Evolutionary conservation across 2,797 vertebrate genomes (phyloP).

Genomic region (Lindbergichthys nudifrons): DNA sequence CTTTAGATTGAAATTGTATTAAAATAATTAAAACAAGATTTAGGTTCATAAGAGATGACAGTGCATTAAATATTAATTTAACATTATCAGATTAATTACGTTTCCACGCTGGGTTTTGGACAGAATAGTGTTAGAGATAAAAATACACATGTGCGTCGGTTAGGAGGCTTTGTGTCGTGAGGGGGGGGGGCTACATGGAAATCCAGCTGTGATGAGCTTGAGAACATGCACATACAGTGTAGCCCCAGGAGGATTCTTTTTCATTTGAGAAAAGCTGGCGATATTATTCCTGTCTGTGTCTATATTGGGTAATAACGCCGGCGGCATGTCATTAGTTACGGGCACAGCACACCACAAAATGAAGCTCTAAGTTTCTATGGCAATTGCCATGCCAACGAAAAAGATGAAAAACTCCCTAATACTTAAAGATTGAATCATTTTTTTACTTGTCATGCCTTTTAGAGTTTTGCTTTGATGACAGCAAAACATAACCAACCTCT

Average conservation of each 20-base stretch:
- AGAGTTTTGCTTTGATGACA: slow-evolving; percentile 52
- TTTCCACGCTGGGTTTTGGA: slow-evolving; percentile 43
- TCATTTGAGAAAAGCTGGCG: slow-evolving; percentile 42
- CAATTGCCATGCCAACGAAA: slow-evolving; percentile 31
- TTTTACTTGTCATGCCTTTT: slow-evolving; percentile 19
- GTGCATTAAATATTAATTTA: slow-evolving; percentile 40
- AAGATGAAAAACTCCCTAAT: slow-evolving; percentile 1
- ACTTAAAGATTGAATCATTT: slow-evolving; percentile 31
- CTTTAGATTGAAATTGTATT: background rate
- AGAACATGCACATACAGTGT: slow-evolving; percentile 31
- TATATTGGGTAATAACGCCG: slow-evolving; percentile 57
- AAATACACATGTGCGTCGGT: slow-evolving; percentile 14
- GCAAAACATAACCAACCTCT: slow-evolving; percentile 41
- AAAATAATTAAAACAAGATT: too few relatives aligned
- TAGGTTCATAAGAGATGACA: too few relatives aligned
- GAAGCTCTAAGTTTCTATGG: slow-evolving; percentile 58
- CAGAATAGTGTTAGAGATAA: slow-evolving; percentile 38
- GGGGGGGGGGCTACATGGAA: slow-evolving; percentile 15
- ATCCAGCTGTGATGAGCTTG: slow-evolving; percentile 25
- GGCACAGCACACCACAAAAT: slow-evolving; percentile 46
- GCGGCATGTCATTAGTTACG: slow-evolving; percentile 59
- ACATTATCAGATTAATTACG: slow-evolving; percentile 70
- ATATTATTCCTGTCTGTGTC: slow-evolving; percentile 63
- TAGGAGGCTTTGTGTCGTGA: slow-evolving; percentile 5
- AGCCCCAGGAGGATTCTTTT: slow-evolving; percentile 27